Evolutionary conservation across 53 echinoderm and acorn worm genomes (phyloP).

Genomic region (Paelopatides confundens): DNA sequence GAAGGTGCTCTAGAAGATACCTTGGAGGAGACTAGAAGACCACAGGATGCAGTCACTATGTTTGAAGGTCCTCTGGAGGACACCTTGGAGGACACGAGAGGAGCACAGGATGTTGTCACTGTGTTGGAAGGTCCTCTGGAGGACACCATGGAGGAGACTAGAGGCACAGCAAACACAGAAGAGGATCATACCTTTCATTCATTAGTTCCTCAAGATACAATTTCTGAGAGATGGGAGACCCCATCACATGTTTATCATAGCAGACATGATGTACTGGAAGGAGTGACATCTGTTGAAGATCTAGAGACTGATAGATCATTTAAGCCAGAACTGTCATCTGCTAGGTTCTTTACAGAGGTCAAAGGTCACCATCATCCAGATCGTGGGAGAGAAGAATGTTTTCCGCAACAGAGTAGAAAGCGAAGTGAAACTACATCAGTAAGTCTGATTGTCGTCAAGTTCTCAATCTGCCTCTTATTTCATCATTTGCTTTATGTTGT

Average conservation of each 20-base stretch:
- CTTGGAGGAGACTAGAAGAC: not conserved
- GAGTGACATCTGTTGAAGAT: not conserved
- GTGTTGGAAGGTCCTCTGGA: slow-evolving; percentile 10
- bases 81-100: not conserved
- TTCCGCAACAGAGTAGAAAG: not conserved
- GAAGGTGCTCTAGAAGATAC: slow-evolving; percentile 27
- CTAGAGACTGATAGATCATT: not conserved
- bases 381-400: slow-evolving; percentile 30
- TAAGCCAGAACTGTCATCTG: not conserved
- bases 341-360: slow-evolving; percentile 21
- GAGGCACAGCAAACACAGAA: not conserved
- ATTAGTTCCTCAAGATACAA: not conserved
- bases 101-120: not conserved
- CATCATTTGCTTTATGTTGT: not conserved
- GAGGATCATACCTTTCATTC: slow-evolving; percentile 2
- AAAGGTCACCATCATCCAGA: not conserved
- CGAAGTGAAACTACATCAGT: not conserved
- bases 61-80: slow-evolving; percentile 10
- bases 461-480: not conserved
- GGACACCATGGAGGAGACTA: slow-evolving; percentile 3
- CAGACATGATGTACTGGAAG: not conserved
- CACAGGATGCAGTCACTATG: not conserved
- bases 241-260: not conserved
- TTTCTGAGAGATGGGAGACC: not conserved
- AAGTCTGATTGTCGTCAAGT: not conserved